These are phyloP conservation scores for Trichogramma evanescens DNA, from an alignment of 2,888 invertebrate species.

Conservation along the genomic window DNA sequence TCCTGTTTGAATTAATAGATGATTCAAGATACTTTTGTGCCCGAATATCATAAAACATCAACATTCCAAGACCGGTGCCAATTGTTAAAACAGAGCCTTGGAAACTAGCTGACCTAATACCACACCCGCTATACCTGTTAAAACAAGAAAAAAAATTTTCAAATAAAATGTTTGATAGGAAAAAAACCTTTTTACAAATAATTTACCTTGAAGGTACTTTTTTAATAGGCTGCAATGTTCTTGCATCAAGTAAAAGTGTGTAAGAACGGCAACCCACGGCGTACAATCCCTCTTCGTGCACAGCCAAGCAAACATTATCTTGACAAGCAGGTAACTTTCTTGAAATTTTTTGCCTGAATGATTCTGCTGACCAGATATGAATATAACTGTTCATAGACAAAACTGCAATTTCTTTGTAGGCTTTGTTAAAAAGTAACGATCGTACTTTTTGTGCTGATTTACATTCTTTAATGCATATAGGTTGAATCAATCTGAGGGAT, in stretches of 20 bases:
- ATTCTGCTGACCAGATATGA: conserved; percentile 87
- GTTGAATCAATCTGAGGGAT: conserved; percentile 43
- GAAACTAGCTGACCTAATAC: conserved; percentile 86
- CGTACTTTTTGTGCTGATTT: conserved; percentile 73
- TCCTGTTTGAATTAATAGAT: conserved; percentile 80
- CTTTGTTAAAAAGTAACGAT: conserved; percentile 79
- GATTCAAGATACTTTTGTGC: conserved; percentile 88
- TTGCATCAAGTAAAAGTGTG: conserved; percentile 80
- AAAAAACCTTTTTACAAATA: neutral
- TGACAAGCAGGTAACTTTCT: conserved; percentile 80
- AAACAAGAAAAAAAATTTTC: conserved; percentile 1
- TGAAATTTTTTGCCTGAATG: conserved; percentile 79
- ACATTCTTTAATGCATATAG: conserved; percentile 70
- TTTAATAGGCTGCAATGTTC: conserved; percentile 66
- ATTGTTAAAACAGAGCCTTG: conserved; percentile 84
- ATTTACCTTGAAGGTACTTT: conserved; percentile 44
- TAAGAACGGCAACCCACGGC: conserved; percentile 92
- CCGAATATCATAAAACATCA: conserved; percentile 89
- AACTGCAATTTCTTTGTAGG: conserved; percentile 81
- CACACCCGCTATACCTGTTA: conserved; percentile 77
- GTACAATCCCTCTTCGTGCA: conserved; percentile 78
- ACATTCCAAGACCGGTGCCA: conserved; percentile 84
- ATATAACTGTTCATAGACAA: conserved; percentile 88
- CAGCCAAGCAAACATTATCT: conserved; percentile 90
- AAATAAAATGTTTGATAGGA: neutral